Evolutionary conservation across 2,113 vertebrate species (phyloP).

Genomic region (Ciconia maguari): DNA sequence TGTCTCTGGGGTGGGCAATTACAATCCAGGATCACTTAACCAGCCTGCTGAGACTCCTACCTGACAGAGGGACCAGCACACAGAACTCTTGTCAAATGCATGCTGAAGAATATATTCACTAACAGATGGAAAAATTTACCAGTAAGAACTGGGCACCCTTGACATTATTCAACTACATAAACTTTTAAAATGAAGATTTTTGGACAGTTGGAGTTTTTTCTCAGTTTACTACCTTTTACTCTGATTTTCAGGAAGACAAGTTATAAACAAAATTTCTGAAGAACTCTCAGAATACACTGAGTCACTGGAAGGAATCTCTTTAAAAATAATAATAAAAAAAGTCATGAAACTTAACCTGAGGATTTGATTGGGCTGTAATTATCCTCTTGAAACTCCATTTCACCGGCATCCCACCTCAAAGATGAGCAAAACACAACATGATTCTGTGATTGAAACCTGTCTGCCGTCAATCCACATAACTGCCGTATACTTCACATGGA

Average conservation of each 20-base stretch:
- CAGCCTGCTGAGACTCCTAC: not conserved
- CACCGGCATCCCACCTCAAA: slow-evolving; percentile 13
- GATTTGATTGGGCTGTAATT: slow-evolving; percentile 58
- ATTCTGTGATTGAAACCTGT: slow-evolving; percentile 57
- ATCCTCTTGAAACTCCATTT: slow-evolving; percentile 55
- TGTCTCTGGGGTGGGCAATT: not conserved
- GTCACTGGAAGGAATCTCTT: not conserved
- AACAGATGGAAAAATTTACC: not conserved
- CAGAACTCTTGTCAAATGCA: not conserved
- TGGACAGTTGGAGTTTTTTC: not conserved
- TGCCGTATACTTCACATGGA: slow-evolving; percentile 60
- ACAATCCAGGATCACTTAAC: not conserved
- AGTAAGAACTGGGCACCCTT: not conserved
- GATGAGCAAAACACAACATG: slow-evolving; percentile 41
- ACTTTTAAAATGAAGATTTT: not conserved
- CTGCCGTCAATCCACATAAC: slow-evolving; percentile 46
- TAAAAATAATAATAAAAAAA: not conserved
- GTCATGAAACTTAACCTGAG: slow-evolving; percentile 14
- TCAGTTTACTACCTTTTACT: not conserved
- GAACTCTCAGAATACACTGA: not conserved
- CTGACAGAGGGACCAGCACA: not conserved
- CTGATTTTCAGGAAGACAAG: not conserved
- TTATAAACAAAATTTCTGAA: not conserved
- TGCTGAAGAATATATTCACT: not conserved
- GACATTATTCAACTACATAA: not conserved